Percentiles rank a stretch among this genome's conserved stretches.
Evolutionary conservation across 2,888 invertebrate species (phyloP).

Genomic region (Allolobophora icterica): DNA sequence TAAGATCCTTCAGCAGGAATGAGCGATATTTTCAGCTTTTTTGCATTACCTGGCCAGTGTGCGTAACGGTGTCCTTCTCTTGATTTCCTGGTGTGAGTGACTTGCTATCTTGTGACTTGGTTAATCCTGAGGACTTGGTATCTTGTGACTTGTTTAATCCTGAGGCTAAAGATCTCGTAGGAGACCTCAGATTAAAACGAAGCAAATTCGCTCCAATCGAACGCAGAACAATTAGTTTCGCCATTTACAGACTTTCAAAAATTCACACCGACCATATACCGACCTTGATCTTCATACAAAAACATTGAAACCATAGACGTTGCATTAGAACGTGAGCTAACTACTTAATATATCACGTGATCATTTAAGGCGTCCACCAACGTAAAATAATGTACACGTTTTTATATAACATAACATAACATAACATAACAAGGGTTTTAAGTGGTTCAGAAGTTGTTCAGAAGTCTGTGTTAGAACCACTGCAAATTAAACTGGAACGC

Average conservation of each 20-base stretch:
- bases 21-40: no score
- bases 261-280: background rate
- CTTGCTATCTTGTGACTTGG: background rate
- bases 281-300: background rate
- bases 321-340: no score
- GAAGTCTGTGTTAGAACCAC: no score
- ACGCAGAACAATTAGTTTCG: background rate
- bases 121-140: background rate
- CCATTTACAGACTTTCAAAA: background rate
- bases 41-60: background rate
- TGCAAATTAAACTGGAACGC: no score
- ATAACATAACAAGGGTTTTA: no score
- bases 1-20: no score
- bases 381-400: no score
- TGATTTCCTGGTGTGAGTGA: background rate
- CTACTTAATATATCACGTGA: no score
- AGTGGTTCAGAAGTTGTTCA: no score
- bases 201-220: constrained; percentile 3
- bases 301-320: no score
- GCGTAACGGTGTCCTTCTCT: constrained; percentile 20
- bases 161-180: background rate
- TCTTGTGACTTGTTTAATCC: background rate
- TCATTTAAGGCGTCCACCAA: no score
- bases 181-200: background rate
- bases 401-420: no score